Base-by-base conservation (phyloP, 2,888 invertebrate species). In the Melipona bicolor region DNA sequence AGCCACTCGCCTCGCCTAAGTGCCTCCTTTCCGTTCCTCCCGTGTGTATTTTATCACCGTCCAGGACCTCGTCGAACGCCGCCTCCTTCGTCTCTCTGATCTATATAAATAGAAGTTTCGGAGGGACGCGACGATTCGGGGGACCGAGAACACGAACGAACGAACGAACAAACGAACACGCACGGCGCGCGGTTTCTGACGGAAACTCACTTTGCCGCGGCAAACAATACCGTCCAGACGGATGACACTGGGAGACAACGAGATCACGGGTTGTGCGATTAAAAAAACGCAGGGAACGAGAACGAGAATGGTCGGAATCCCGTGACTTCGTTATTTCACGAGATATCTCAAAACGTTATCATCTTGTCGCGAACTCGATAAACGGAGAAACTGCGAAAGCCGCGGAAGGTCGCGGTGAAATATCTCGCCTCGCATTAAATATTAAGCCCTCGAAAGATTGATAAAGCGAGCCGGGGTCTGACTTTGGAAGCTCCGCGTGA, bases 201-300 rank as follows among this genome's bases (percentile, higher is more conserved):
- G 87, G 78, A 84, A 84, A 85, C 81, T 89, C 86, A 81, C 87
- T 87, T 88, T 61, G 73, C 77, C 77, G 73, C 59, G 54, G 19
- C 21, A 77, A 81, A 83, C 89, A 87, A 88, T 85, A 81, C 65
- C 64, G 15, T 15, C 9, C 43, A 64, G 54, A 6, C 59, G 32
- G 76, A 83, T 70, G 84, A 83, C 84, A 71, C 72, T 71, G 83
- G 9, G 79, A 81, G 76, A 88, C 84, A 83, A 88, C 81, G 86
- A 77, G 68, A 32, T 24, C 24, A 24, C 70, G 19, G 77, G n/a
- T 70, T 62, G 73, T 67, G 80, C 78, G 85, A 84, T 85, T 84
- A 43, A 84, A 85, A 80, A 54, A 83, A 75, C 67, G 50, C 19
- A 21, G 54, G 62, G 36, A 52, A 36, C n/a, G n/a, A 21, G 43